Percentiles rank a stretch among this genome's conserved stretches.
Conservation (phyloP, 2,113 vertebrate species). For the Amphiprion ocellaris region DNA sequence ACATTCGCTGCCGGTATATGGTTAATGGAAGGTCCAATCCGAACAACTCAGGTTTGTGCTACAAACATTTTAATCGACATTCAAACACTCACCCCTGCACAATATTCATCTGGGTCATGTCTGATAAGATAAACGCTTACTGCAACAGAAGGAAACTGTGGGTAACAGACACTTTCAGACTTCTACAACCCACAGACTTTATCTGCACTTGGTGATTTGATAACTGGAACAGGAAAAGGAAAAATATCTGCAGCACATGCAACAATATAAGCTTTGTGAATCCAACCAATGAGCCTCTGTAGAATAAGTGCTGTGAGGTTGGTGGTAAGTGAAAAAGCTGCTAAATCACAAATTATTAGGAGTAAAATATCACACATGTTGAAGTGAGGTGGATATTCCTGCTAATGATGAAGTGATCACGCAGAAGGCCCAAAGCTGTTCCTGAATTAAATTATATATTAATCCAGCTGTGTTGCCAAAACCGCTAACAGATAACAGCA, state of each 20-base stretch:
- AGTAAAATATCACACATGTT: not conserved
- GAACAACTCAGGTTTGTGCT: not conserved
- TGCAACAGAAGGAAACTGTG: conserved; percentile 57
- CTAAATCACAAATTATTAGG: conserved; percentile 1
- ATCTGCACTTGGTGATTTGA: conserved; percentile 51
- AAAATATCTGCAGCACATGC: conserved; percentile 32
- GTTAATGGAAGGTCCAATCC: not conserved
- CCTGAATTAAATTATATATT: conserved; percentile 7
- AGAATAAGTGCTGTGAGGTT: not conserved
- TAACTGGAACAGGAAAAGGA: conserved; percentile 38
- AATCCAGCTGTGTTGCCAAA: too few species aligned
- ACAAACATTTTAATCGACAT: conserved; percentile 16
- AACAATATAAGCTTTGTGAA: conserved; percentile 32
- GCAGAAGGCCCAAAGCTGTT: conserved; percentile 2
- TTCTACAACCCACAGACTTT: conserved; percentile 41
- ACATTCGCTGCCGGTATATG: not conserved
- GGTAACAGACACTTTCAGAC: conserved; percentile 47
- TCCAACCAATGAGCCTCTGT: not conserved
- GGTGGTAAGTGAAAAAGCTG: not conserved
- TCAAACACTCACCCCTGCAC: conserved; percentile 13
- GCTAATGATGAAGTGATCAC: conserved; percentile 13
- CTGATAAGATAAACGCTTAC: conserved; percentile 45
- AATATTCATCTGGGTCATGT: conserved; percentile 39
- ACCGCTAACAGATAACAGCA: not conserved
- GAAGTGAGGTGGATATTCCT: not conserved